Evolutionary conservation across 1,140 invertebrate genomes (phyloP), one percentile per base, ranked within the genome.

Genomic region (Oedothorax gibbosus): DNA sequence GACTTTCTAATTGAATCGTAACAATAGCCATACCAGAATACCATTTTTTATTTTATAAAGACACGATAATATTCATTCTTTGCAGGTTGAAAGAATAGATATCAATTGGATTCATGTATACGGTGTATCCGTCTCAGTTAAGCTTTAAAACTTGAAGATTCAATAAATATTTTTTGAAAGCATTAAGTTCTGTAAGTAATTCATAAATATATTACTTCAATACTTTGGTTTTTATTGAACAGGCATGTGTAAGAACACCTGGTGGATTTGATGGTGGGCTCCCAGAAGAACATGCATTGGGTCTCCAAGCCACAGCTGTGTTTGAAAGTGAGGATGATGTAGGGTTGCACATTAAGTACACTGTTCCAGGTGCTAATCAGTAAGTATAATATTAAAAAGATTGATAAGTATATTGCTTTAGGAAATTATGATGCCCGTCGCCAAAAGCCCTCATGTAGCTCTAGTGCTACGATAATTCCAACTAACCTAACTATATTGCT

Each of bases 201-300:
- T 6, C 18, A 12, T 60, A 6, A 60, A 60, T 3, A 2, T 62
- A 8, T 62, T 11, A 12, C 12, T 60, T 14, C 3, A 2, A 3
- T 60, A 7, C 18, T 62, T 62, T 0, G 5, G 18, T 35, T 5
- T 35, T 5, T 35, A 35, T 35, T 35, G 35, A 35, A 18, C 49
- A 82, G 80, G 69, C 18, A 5, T 82, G 80, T 54, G 18, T 82
- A 35, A 82, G 18, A 82, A 51, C 53, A 62, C 57, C 80, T 53
- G 80, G 80, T 20, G 10, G 12, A n/a, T 7, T 0, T 15, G 14
- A 6, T 64, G 68, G 68, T 49, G 69, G 54, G 7, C 12, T 20
- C 6, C 80, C 80, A 7, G 80, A 82, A 54, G 68, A 72, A 7
- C 57, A 82, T 82, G 49, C 56, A 11, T 35, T 82, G 12, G 80